Percentiles rank a stretch among this genome's conserved stretches.
These are phyloP conservation scores for Eledona agricola DNA, from an alignment of 2,888 invertebrate species.

Conservation along the genomic window DNA sequence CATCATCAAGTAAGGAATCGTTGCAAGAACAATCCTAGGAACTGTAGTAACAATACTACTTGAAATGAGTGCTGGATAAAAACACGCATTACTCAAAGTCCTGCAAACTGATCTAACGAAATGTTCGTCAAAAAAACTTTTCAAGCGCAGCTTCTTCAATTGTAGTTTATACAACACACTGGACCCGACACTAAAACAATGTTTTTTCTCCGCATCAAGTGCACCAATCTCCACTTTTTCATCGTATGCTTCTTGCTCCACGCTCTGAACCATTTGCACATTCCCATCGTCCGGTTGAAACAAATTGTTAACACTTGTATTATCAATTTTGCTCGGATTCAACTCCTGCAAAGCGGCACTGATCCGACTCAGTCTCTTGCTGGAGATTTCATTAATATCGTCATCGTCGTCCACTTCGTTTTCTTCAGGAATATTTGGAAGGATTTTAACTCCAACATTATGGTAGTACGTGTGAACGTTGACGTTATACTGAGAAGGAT, in stretches of 20 bases:
- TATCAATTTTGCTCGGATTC: slow-evolving; percentile 34
- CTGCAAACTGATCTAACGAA: slow-evolving; percentile 41
- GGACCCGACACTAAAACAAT: slow-evolving; percentile 33
- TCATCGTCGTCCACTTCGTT: slow-evolving; percentile 44
- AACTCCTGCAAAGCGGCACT: slow-evolving; percentile 45
- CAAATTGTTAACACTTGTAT: slow-evolving; percentile 26
- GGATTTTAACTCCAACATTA: slow-evolving; percentile 47
- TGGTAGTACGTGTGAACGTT: slow-evolving; percentile 27
- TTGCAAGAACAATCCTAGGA: slow-evolving; percentile 5
- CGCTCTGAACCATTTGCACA: slow-evolving; percentile 5
- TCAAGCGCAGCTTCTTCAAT: slow-evolving; percentile 34
- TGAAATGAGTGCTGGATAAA: slow-evolving; percentile 42
- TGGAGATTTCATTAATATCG: slow-evolving; percentile 43
- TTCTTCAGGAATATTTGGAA: slow-evolving; percentile 49
- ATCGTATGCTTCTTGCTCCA: slow-evolving; percentile 33
- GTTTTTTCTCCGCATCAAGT: slow-evolving; percentile 41
- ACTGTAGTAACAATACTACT: slow-evolving; percentile 2
- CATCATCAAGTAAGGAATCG: slow-evolving; percentile 12
- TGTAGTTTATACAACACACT: slow-evolving; percentile 40
- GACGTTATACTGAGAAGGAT: no score
- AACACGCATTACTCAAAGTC: slow-evolving; percentile 43
- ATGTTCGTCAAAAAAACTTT: slow-evolving; percentile 42
- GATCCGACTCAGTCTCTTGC: slow-evolving; percentile 46
- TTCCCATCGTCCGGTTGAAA: slow-evolving; percentile 22
- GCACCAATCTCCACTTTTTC: slow-evolving; percentile 41